phyloP scores from a whole-genome alignment of 1,140 invertebrate genomes.

The Holcopasites calliopsidis region DNA sequence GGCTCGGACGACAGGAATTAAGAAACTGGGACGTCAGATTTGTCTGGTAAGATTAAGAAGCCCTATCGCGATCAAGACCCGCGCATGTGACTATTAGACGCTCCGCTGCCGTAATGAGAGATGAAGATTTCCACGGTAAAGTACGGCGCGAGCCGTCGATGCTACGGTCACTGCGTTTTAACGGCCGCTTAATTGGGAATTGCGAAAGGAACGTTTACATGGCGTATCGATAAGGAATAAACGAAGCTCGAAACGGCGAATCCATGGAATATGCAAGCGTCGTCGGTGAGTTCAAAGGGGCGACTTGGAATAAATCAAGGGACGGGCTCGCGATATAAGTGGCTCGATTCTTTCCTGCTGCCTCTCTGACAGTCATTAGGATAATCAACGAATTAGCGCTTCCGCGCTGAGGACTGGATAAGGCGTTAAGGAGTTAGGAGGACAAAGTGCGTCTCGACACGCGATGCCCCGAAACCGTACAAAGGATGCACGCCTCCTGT shows the following conservation, averaged over 20 bases:
- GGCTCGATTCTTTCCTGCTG: slow-evolving; percentile 59
- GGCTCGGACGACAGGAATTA: background rate
- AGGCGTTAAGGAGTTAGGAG: slow-evolving; percentile 69
- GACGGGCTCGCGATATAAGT: slow-evolving; percentile 26
- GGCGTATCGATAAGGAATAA: background rate
- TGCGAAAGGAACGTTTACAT: too few relatives aligned
- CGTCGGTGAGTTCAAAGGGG: slow-evolving; percentile 48
- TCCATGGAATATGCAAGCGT: slow-evolving; percentile 23
- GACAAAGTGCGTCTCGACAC: slow-evolving; percentile 75
- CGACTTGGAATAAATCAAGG: slow-evolving; percentile 55
- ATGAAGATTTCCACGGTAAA: slow-evolving; percentile 32
- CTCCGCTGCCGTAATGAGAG: slow-evolving; percentile 15
- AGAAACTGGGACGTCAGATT: slow-evolving; percentile 70
- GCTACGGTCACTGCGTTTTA: background rate
- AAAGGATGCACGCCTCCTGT: slow-evolving; percentile 41
- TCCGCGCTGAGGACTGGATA: slow-evolving; percentile 72
- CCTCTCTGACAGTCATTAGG: slow-evolving; percentile 70
- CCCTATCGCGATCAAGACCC: slow-evolving; percentile 66
- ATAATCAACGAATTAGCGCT: slow-evolving; percentile 76
- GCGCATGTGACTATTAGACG: slow-evolving; percentile 68
- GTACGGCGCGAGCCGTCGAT: background rate
- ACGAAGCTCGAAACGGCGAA: background rate
- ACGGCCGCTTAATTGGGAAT: slow-evolving; percentile 3
- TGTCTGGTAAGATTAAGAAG: slow-evolving; percentile 75
- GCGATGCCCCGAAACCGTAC: slow-evolving; percentile 66